Base-by-base conservation (phyloP, 2,113 vertebrate genomes). In the Notarius lentiginosus region DNA sequence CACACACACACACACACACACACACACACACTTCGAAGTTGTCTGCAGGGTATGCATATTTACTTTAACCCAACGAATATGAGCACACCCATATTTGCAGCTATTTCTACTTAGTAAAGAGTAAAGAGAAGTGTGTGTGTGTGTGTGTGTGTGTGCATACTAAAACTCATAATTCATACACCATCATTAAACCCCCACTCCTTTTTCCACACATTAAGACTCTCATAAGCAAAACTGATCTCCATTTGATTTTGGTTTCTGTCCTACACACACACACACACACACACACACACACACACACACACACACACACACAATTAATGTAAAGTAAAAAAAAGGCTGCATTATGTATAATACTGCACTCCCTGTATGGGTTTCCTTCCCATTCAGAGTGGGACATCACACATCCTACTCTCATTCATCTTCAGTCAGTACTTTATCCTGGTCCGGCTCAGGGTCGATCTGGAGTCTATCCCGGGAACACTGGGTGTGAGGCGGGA, bases 71-170 rank as follows among this genome's bases (percentile, higher is more conserved):
- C 2, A 81, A 82, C 34, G 34, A 47, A n/a, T 8, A 61, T 63
- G 7, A 82, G 47, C 68, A 53, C 79, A 82, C 86, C 79, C 75
- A 34, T 53, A 63, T 82, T 82, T 75, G 55, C 66, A 24, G 30
- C 58, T 27, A 47, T 20, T 75, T 66, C 60, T 24, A 49, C 61
- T 53, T 15, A 27, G 47, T 24, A 41, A 41, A 41, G 2, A 41
- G 34, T 41, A 47, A 65, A 65, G 27, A 49, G 81, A 51, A 20
- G 82, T 61, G 30, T 70, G 73, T 60, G 66, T 68, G 83, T 84
- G 79, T 77, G 15, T 79, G 86, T 34, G 34, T 72, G 63, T 82
- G 79, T 82, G 66, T 41, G 15, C 4, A 0, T 24, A 30, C 47
- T 56, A 73, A 34, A 34, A 47, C 8, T 55, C 30, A 41, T 88